Percentiles rank a stretch among this genome's conserved stretches.
Evolutionary conservation across 2,113 vertebrate species (phyloP).

Genomic region (Enhydra lutris): DNA sequence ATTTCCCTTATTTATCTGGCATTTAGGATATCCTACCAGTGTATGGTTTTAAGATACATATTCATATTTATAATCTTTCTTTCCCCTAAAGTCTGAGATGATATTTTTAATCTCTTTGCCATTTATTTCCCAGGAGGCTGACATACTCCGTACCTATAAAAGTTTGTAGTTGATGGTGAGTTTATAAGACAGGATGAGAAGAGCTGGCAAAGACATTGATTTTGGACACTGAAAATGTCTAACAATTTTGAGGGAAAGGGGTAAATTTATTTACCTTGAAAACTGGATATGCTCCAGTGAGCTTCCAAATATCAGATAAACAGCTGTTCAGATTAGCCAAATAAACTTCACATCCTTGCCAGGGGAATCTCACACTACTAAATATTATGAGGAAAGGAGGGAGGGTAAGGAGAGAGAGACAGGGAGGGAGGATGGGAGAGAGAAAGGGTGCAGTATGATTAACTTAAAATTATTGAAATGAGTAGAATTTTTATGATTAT

Average conservation of each 20-base stretch:
- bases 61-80: neutral
- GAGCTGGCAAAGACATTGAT: neutral
- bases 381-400: neutral
- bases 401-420: neutral
- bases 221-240: constrained; percentile 5
- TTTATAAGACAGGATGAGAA: neutral
- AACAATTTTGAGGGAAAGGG: neutral
- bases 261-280: constrained; percentile 44
- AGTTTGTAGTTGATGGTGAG: neutral
- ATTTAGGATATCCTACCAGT: neutral
- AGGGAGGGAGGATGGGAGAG: neutral
- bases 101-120: constrained; percentile 30
- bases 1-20: neutral
- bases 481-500: constrained; percentile 45
- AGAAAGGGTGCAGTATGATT: neutral
- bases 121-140: constrained; percentile 15
- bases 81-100: neutral
- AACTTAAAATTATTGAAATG: constrained; percentile 67
- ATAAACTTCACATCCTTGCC: constrained; percentile 52
- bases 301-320: constrained; percentile 64
- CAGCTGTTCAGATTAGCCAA: constrained; percentile 51
- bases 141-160: neutral
- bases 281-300: neutral
- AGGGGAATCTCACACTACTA: neutral
- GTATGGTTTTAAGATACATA: neutral